A percentile compares a stretch with the other conserved stretches of the same genome.
These are phyloP conservation scores for Temnothorax rugatulus DNA, from an alignment of 2,888 invertebrate species.

Conservation along the genomic window DNA sequence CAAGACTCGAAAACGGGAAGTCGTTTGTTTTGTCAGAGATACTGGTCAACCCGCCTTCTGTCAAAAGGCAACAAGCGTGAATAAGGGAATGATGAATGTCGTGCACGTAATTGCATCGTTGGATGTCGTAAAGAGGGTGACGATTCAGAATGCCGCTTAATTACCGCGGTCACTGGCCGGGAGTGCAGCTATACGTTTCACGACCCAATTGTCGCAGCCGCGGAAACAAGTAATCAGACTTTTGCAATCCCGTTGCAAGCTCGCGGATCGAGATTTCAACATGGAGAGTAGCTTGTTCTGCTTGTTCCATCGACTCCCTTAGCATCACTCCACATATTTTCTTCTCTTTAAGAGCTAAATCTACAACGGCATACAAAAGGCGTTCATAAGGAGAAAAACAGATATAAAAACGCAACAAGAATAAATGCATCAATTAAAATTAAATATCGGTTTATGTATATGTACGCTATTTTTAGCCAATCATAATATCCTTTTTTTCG, in stretches of 20 bases:
- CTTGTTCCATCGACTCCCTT: background rate
- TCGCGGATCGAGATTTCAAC: background rate
- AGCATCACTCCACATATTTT: background rate
- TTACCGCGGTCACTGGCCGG: conserved; percentile 16
- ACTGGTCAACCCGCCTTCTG: background rate
- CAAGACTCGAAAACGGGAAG: background rate
- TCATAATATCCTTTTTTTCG: background rate
- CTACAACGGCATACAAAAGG: background rate
- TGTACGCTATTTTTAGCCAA: background rate
- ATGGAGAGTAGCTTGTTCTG: background rate
- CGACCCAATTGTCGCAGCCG: conserved; percentile 27
- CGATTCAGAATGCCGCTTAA: conserved; percentile 39
- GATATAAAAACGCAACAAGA: background rate
- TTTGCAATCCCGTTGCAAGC: conserved; percentile 32
- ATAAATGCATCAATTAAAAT: background rate
- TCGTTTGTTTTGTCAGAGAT: background rate
- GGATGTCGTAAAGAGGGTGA: background rate
- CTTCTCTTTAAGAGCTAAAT: background rate
- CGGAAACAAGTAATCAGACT: conserved; percentile 28
- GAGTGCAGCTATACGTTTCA: conserved; percentile 11
- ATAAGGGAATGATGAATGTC: conserved; percentile 19
- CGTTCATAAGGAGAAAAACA: background rate
- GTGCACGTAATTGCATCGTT: conserved; percentile 24
- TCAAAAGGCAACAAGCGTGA: background rate
- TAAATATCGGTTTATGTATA: background rate